Evolutionary conservation across 2,797 vertebrate genomes (phyloP).

Genomic region (Eidolon dupreanum): DNA sequence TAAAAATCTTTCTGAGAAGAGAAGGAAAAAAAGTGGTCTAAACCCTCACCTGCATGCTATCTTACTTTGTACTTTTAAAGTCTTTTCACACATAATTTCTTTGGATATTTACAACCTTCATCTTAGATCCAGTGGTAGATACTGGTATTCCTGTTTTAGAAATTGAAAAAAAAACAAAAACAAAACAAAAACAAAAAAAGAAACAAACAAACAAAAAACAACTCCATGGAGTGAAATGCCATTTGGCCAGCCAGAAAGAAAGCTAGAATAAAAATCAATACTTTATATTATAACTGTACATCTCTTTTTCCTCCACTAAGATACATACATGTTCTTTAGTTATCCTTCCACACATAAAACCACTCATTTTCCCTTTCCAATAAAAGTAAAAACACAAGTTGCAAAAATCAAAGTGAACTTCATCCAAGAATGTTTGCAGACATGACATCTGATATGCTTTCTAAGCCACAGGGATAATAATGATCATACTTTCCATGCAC

Average conservation of each 20-base stretch:
- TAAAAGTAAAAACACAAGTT: not conserved
- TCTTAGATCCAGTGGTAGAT: not conserved
- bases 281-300: not conserved
- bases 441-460: not conserved
- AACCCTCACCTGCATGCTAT: not conserved
- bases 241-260: not conserved
- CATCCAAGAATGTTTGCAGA: not conserved
- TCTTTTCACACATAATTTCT: not conserved
- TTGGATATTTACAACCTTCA: not conserved
- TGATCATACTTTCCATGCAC: not conserved
- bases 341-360: not conserved
- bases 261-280: not conserved
- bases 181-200: not conserved
- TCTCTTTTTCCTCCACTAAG: not conserved
- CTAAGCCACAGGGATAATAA: not conserved
- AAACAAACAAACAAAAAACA: not conserved
- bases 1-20: not conserved
- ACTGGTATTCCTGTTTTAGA: not conserved
- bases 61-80: not conserved
- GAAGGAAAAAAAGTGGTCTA: not conserved
- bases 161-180: not conserved
- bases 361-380: not conserved
- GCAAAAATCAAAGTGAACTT: not conserved
- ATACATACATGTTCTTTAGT: not conserved
- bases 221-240: not conserved